A percentile compares a stretch with the other conserved stretches of the same genome.
phyloP scores from a whole-genome alignment of 2,113 vertebrate species.

The Megaceryle torquata region DNA sequence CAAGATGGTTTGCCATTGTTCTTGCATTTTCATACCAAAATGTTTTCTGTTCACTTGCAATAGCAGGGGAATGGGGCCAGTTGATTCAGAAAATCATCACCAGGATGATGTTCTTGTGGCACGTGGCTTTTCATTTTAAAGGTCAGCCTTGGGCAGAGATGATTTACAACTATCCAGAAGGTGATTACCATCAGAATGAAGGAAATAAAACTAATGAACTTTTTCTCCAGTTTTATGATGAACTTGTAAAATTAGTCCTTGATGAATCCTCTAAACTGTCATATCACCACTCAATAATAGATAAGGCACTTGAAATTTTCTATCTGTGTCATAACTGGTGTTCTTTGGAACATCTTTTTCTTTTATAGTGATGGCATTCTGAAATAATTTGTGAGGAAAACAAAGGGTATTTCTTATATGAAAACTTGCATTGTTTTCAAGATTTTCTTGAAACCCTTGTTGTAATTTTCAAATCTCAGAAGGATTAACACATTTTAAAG shows the following conservation, averaged over 20 bases:
- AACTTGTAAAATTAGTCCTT: not conserved
- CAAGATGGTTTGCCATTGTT: not conserved
- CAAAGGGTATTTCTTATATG: not conserved
- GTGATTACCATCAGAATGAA: not conserved
- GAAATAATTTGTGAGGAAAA: not conserved
- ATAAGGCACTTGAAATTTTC: not conserved
- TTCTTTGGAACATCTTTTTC: not conserved
- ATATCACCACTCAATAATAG: rapidly evolving
- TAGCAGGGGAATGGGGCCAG: not conserved
- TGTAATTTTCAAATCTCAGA: not conserved
- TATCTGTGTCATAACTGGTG: not conserved
- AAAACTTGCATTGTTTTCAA: not conserved
- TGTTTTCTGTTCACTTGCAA: not conserved
- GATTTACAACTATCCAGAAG: not conserved
- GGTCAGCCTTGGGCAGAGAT: not conserved
- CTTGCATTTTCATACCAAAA: not conserved
- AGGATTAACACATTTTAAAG: not conserved
- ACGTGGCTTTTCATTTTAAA: not conserved
- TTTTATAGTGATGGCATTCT: not conserved
- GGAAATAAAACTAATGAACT: not conserved
- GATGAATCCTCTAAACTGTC: not conserved
- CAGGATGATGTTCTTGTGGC: not conserved
- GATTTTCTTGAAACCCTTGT: not conserved
- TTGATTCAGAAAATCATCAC: not conserved
- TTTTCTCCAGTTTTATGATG: not conserved